A percentile compares a stretch with the other conserved stretches of the same genome.
phyloP scores from a whole-genome alignment of 2,797 vertebrate species.

The Siniperca undulata region DNA sequence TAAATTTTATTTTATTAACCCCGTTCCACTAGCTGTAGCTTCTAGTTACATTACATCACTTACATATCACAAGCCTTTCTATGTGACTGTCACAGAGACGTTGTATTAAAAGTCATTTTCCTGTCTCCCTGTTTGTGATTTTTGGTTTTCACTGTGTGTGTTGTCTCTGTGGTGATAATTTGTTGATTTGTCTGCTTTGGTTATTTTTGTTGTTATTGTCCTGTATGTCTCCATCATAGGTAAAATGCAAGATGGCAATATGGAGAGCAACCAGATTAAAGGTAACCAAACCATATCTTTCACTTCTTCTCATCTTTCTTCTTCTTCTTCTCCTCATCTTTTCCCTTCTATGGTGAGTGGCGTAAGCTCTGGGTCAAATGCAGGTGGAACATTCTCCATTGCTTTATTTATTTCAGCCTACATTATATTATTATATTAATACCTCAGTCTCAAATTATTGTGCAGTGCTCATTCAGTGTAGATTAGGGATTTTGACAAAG shows the following conservation, averaged over 20 bases:
- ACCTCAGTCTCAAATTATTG: not conserved
- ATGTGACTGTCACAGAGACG: conserved; percentile 83
- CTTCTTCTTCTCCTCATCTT: conserved; percentile 15
- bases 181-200: conserved; percentile 89
- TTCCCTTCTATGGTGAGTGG: conserved; percentile 45
- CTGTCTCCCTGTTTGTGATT: conserved; percentile 86
- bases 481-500: conserved; percentile 3
- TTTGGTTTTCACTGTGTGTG: conserved; percentile 85
- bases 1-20: conserved; percentile 25
- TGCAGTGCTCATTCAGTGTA: conserved; percentile 20
- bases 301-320: conserved; percentile 35
- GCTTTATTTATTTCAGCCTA: conserved; percentile 19
- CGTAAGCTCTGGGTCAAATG: conserved; percentile 71
- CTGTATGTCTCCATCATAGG: conserved; percentile 97
- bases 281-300: conserved; percentile 92
- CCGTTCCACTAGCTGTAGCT: conserved; percentile 36
- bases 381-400: conserved; percentile 38
- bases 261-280: conserved; percentile 99
- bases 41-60: conserved; percentile 56
- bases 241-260: conserved; percentile 99
- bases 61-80: conserved; percentile 70
- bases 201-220: conserved; percentile 95
- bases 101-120: conserved; percentile 87
- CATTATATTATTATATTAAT: conserved; percentile 15
- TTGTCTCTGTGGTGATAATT: conserved; percentile 88